Base-by-base conservation (phyloP, 2,888 invertebrate species). In the Diachrysia chrysitis region DNA sequence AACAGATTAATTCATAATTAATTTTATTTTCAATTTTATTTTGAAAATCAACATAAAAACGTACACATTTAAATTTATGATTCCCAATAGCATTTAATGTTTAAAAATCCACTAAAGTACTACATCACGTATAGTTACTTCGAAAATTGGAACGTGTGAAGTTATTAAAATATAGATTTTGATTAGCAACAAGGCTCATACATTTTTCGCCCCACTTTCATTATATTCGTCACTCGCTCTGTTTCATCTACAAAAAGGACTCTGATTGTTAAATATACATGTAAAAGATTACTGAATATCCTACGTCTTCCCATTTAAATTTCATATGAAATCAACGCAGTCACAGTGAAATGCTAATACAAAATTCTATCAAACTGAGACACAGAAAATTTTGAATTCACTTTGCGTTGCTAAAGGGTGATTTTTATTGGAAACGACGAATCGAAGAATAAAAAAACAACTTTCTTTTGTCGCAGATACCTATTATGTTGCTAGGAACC, bases 311-410 rank as follows among this genome's bases (percentile, higher is more conserved):
- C 1, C 62, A 85, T 85, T 87, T 79, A 81, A 84, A 84, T 81
- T 87, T 83, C 81, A 82, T 81, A 82, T 81, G 76, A 86, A 85
- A 87, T 86, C 83, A 84, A 79, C 80, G 78, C 69, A 70, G 74
- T 67, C 70, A 77, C 76, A 79, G 74, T 68, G 56, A 71, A 71
- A 87, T 83, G 83, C 70, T 85, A 85, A 84, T 85, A 81, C 58
- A 73, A 71, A 78, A 69, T 62, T 73, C 70, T 78, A 80, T 84
- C 70, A 81, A 83, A 85, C 78, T 79, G 73, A 80, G 75, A 86
- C 73, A 76, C 71, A 73, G 78, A 79, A 77, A 76, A 75, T 83
- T 83, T 81, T 63, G 71, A 78, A 85, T 86, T 84, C 77, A 76
- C 82, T 83, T 81, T 61, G 66, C 67, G 66, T 76, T 63, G 35